Base-by-base conservation (phyloP, 2,888 invertebrate genomes). In the Conus canariensis region DNA sequence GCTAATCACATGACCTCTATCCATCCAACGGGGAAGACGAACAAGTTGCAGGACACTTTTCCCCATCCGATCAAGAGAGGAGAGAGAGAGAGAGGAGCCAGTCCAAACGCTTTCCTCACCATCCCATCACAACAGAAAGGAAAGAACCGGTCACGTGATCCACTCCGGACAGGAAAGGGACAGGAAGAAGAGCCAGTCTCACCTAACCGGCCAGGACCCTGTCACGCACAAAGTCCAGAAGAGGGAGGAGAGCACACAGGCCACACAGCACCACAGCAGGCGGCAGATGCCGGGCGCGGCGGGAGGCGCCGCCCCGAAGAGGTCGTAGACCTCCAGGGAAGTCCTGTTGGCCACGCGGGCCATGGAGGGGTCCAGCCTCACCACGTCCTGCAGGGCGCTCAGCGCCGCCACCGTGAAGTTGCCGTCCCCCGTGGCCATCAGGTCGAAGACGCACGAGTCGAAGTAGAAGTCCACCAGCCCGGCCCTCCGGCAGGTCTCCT, bases 381-480 rank as follows among this genome's bases (percentile, higher is more conserved):
- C 92, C 86, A 95, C 94, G 91, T 96, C 96, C 90, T 95, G 94
- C 92, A 96, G 95, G 2, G 97, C 97, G 5, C 95, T 95, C 91
- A 96, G 95, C 2, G 97, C 97, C 16, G 97, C 96, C 86, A 95
- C 91, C 25, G 96, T 95, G 92, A 96, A 96, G 88, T 96, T 96
- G 22, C 95, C 94, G 88, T 97, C 96, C 5, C 97, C 97, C 7
- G 97, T 97, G 6, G 97, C 96, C 96, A 97, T 96, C 91, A 97
- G 95, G 95, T 97, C 97, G 94, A 97, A 97, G 89, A 97, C 97
- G 95, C 97, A 97, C 92, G 97, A 97, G 95, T 97, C 97, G 92
- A 97, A 96, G 95, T 97, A 97, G 93, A 97, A 96, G 93, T 97
- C 97, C 64, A 96, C 96, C 67, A 97, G 94, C 91, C 96, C 95